Base-by-base conservation (phyloP, 2,888 invertebrate genomes). In the Hypena proboscidalis region DNA sequence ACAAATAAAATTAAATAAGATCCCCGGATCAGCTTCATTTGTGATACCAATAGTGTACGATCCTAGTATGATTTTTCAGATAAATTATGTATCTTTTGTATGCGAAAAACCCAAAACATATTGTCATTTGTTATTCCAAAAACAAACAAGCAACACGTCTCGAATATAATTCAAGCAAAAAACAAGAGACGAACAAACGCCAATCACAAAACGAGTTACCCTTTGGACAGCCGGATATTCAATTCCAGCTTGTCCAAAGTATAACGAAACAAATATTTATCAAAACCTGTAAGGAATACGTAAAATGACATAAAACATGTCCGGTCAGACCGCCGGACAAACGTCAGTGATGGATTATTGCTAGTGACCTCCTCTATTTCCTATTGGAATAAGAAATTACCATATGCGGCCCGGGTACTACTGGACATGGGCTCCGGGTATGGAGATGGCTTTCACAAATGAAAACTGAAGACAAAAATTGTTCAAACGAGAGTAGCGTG, bases 361-460 rank as follows among this genome's bases (percentile, higher is more conserved):
- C 88, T 74, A 85, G 80, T 89, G 90, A 89, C 90, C 90, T 87
- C 88, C 83, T 83, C 85, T 84, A 88, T 89, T 89, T 90, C 88
- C 89, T 90, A 87, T 90, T 84, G 86, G 88, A 88, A 88, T 90
- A 90, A 89, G 88, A 78, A 86, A 90, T 90, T 90, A 90, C 90
- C 90, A 90, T 90, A 90, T 90, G 90, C 82, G 90, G 67, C 86
- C 80, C 76, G 81, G 74, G 79, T 70, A 59, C 57, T 59, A 52
- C 47, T 23, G 57, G 67, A 54, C 39, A 31, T 26, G 30, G 32
- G 50, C 13, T 5, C 0, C 1, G 40, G 58, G 37, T 67, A 35
- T 77, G 80, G 89, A 86, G 59, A 33, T 0, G 56, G 78, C 59
- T 32, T 70, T 51, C 50, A 21, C 2, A 5, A 3, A 29, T 15